Percentiles rank a stretch among this genome's conserved stretches.
Conservation (phyloP, 2,888 invertebrate genomes). For the Homarus gammarus region DNA sequence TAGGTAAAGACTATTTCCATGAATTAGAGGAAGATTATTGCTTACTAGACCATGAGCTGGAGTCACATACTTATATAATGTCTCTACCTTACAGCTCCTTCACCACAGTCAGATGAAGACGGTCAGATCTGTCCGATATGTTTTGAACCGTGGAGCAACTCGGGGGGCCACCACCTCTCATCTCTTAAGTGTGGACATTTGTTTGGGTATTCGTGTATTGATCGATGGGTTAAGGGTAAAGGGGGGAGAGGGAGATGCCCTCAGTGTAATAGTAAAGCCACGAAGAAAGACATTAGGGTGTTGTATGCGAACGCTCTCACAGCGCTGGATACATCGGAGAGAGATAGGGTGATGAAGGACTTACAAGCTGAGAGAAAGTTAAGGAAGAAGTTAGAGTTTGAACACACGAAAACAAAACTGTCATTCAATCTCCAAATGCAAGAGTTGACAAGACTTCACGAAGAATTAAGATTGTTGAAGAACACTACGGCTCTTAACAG, state of each 20-base stretch:
- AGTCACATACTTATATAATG: too few species aligned
- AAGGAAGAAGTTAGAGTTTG: constrained; percentile 84
- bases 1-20: too few species aligned
- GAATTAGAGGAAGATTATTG: too few species aligned
- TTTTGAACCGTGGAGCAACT: constrained; percentile 91
- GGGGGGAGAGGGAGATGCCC: constrained; percentile 86
- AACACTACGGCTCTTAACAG: constrained; percentile 1
- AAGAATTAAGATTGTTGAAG: constrained; percentile 42
- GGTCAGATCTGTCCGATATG: constrained; percentile 92
- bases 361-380: constrained; percentile 83
- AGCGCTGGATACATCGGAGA: constrained; percentile 88
- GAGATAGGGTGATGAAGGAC: constrained; percentile 84
- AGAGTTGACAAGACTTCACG: constrained; percentile 50
- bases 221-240: constrained; percentile 86
- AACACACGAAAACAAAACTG: constrained; percentile 79
- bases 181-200: constrained; percentile 94
- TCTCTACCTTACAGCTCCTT: constrained; percentile 36
- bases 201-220: constrained; percentile 90
- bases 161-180: constrained; percentile 91
- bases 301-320: constrained; percentile 88
- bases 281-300: constrained; percentile 85
- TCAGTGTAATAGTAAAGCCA: constrained; percentile 89
- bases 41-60: too few species aligned
- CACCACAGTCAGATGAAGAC: constrained; percentile 80
- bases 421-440: constrained; percentile 51